Conservation (phyloP, 2,113 vertebrate genomes). For the Cnemophilus loriae region DNA sequence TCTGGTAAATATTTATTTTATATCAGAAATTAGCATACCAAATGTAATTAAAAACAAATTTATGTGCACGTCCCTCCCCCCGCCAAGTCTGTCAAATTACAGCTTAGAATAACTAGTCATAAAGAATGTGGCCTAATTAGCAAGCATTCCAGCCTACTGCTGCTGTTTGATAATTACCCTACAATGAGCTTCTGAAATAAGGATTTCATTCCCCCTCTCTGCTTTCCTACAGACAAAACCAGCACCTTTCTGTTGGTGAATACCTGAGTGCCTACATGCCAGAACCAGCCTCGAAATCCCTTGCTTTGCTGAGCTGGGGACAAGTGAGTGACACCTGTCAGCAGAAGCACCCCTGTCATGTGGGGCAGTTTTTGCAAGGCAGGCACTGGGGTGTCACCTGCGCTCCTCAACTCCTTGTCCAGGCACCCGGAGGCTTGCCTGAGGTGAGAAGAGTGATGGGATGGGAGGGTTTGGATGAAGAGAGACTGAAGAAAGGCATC, state of each 20-base stretch:
- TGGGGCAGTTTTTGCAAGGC: not conserved
- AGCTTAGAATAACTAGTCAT: constrained; percentile 69
- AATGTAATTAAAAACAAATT: constrained; percentile 84
- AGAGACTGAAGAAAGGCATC: not conserved
- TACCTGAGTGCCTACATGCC: not conserved
- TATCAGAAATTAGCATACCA: constrained; percentile 86
- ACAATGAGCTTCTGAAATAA: constrained; percentile 63
- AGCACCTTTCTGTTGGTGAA: not conserved
- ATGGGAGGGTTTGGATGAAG: not conserved
- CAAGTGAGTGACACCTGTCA: not conserved
- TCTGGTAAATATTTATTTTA: constrained; percentile 84
- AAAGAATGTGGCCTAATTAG: constrained; percentile 75
- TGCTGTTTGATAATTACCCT: constrained; percentile 66
- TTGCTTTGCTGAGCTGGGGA: not conserved
- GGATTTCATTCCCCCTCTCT: not conserved
- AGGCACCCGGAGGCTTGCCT: accelerated
- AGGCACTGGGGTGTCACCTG: not conserved
- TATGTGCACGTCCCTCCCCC: constrained; percentile 48
- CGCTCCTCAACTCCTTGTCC: accelerated
- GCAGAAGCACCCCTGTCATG: not conserved
- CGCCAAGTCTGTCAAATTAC: constrained; percentile 68
- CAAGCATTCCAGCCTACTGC: constrained; percentile 55
- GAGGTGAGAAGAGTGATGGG: not conserved
- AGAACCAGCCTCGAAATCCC: not conserved
- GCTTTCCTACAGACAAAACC: not conserved